Conservation (phyloP, 2,888 invertebrate species). For the Eledone cirrhosa region DNA sequence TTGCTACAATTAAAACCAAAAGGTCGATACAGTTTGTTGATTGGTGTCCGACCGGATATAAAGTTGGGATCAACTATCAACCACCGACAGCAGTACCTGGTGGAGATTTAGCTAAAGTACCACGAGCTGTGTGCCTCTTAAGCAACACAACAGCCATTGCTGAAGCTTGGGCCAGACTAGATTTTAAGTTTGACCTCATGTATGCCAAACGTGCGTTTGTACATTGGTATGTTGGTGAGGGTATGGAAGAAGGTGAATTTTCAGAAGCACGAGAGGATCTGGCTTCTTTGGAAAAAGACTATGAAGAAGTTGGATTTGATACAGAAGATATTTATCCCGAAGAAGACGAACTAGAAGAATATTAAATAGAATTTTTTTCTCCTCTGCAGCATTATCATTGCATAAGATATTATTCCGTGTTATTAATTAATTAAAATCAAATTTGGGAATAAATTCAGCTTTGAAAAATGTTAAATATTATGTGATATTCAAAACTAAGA, state of each 20-base stretch:
- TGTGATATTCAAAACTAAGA: no score
- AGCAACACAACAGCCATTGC: conserved; percentile 93
- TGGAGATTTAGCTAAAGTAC: conserved; percentile 71
- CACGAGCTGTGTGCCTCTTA: conserved; percentile 84
- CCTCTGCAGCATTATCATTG: no score
- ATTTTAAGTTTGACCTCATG: conserved; percentile 83
- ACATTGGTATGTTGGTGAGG: conserved; percentile 76
- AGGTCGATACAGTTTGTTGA: conserved; percentile 62
- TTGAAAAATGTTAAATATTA: no score
- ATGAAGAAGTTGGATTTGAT: conserved; percentile 41
- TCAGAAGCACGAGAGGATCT: conserved; percentile 55
- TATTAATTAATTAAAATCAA: no score
- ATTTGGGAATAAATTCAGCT: no score
- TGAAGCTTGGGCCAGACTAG: conserved; percentile 83
- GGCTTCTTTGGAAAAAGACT: conserved; percentile 56
- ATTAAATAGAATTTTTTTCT: background rate
- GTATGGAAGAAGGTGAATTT: conserved; percentile 54
- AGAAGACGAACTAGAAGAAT: conserved; percentile 37
- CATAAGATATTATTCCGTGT: no score
- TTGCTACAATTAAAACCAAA: conserved; percentile 63
- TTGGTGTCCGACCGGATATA: conserved; percentile 60
- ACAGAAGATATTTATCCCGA: conserved; percentile 26
- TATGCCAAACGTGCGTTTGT: conserved; percentile 86
- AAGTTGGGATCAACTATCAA: conserved; percentile 85
- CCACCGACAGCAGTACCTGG: conserved; percentile 74